These are phyloP conservation scores for Erynnis tages DNA, from an alignment of 2,888 invertebrate species.

Conservation along the genomic window DNA sequence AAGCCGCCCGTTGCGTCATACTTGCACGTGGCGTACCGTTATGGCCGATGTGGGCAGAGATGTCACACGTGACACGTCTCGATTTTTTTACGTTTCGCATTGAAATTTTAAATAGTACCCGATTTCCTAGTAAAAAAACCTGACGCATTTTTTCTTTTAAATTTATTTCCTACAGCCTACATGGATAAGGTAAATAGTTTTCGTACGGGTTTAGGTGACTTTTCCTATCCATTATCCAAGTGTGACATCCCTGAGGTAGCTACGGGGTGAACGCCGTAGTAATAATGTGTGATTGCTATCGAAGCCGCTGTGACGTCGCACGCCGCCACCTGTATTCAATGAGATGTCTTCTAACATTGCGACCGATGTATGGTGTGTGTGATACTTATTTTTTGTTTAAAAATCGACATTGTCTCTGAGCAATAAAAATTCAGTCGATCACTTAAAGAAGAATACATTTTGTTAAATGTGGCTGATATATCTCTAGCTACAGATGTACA, in stretches of 20 bases:
- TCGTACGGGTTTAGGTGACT: no score
- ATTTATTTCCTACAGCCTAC: no score
- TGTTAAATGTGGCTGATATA: no score
- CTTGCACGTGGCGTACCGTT: constrained; percentile 39
- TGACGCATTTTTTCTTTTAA: no score
- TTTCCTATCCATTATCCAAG: background rate
- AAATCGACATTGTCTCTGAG: no score
- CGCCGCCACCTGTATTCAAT: constrained; percentile 34
- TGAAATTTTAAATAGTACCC: no score
- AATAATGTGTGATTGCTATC: constrained; percentile 33
- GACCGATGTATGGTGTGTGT: constrained; percentile 4
- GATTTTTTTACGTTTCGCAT: background rate
- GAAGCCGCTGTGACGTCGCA: constrained; percentile 30
- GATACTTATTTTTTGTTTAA: no score
- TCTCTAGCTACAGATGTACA: no score
- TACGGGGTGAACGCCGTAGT: constrained; percentile 32
- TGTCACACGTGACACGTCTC: constrained; percentile 1
- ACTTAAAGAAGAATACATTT: no score
- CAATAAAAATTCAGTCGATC: no score
- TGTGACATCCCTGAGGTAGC: constrained; percentile 25
- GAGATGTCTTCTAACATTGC: background rate
- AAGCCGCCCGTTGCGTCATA: constrained; percentile 44
- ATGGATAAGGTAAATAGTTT: no score
- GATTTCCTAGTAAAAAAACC: no score
- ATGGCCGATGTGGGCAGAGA: constrained; percentile 32